phyloP scores from a whole-genome alignment of 2,113 vertebrate species.

The Plestiodon gilberti region DNA sequence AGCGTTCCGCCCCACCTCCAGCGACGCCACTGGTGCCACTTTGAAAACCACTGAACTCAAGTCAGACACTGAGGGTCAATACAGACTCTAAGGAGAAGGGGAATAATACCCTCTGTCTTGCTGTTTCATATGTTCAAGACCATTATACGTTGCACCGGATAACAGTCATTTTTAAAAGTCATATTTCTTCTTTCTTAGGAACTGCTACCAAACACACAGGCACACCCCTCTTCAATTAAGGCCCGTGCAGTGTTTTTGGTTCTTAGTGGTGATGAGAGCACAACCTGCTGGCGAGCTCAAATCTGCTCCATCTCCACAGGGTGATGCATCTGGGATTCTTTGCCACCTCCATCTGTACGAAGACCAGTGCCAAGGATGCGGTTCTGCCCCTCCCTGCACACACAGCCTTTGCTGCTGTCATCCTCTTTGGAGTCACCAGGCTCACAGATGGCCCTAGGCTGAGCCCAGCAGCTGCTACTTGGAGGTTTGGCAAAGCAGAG shows the following conservation, averaged over 20 bases:
- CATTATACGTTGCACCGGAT: background rate
- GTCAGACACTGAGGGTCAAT: no score
- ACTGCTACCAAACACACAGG: background rate
- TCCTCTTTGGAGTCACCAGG: constrained; percentile 36
- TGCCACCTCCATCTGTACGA: constrained; percentile 24
- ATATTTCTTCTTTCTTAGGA: background rate
- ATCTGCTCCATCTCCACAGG: constrained; percentile 13
- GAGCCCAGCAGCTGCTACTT: constrained; percentile 37
- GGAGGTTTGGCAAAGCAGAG: constrained; percentile 33
- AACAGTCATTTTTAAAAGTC: background rate
- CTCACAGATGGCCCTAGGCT: constrained; percentile 32
- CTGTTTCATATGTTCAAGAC: background rate
- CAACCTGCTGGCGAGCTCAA: background rate
- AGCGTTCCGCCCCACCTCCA: no score
- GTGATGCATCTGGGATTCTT: constrained; percentile 21
- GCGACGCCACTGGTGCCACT: no score
- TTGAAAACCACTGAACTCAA: background rate
- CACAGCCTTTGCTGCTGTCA: constrained; percentile 12
- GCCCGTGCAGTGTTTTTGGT: background rate
- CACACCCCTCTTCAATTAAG: background rate
- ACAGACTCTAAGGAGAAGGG: background rate
- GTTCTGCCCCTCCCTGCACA: constrained; percentile 15
- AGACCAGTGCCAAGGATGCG: constrained; percentile 21
- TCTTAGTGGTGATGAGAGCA: background rate
- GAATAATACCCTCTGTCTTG: background rate